Evolutionary conservation across 1,140 invertebrate genomes (phyloP), one percentile per base, ranked within the genome.

Genomic region (Cydia strobilella): DNA sequence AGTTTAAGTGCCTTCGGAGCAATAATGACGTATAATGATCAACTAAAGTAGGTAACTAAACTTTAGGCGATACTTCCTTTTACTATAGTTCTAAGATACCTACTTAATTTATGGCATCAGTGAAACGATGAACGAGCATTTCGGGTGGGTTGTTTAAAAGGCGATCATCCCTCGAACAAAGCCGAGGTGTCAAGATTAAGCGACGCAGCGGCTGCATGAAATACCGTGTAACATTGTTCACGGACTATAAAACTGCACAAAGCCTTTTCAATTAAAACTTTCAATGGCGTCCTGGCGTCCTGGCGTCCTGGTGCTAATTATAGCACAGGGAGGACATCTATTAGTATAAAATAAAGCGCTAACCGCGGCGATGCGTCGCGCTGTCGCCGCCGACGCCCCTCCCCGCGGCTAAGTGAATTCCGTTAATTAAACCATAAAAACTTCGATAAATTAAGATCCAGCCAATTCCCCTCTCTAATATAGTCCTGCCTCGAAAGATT

Each of bases 401-500:
- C 78, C 85, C 83, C 86, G 84, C 84, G 82, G 81, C 88, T 90
- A 93, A 93, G 93, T 93, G 92, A 93, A 93, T 93, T 93, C 91
- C 87, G 92, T 93, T 93, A 93, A 93, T 93, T 93, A 93, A 93
- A 93, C 93, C 93, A 93, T 93, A 93, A 93, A 93, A 93, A 93
- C 88, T 93, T 93, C 92, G 86, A 93, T 93, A 93, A 93, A 93
- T 93, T 93, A 93, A 93, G 90, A 93, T 93, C 90, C 86, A 90
- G 90, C 91, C 93, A 87, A 91, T 93, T 93, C 90, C 89, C 90
- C 90, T 84, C 87, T 87, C 85, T 90, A 92, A 92, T 91, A 90
- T 86, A 89, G 87, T 89, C 84, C 82, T 82, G 85, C 78, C 81
- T 88, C 81, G 82, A 84, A 92, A 90, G 87, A 90, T 88, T 92